Conservation (phyloP, 2,113 vertebrate genomes). For the Oreotragus oreotragus region DNA sequence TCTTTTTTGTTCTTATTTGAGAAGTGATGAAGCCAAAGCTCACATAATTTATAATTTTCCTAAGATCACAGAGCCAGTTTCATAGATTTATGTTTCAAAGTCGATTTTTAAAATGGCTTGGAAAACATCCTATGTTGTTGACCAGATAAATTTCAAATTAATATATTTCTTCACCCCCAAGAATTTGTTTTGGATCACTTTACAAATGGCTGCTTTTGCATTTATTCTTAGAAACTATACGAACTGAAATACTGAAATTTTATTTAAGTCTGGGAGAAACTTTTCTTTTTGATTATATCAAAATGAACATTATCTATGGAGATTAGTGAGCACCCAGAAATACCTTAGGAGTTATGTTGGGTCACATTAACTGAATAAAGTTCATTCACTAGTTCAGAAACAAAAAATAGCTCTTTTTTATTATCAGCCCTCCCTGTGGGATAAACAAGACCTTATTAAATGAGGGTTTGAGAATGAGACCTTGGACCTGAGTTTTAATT, state of each 20-base stretch:
- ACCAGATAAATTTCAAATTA: constrained; percentile 30
- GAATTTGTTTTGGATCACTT: not conserved
- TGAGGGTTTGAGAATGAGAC: not conserved
- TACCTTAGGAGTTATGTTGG: not conserved
- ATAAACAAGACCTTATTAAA: not conserved
- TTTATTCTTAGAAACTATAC: constrained; percentile 14
- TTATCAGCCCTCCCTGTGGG: not conserved
- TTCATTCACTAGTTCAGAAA: not conserved
- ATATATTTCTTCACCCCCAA: not conserved
- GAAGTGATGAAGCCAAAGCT: constrained; percentile 17
- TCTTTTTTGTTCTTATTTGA: constrained; percentile 25
- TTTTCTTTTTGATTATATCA: not conserved
- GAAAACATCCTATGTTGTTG: not conserved
- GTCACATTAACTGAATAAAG: not conserved
- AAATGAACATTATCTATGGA: not conserved
- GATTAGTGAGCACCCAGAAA: not conserved
- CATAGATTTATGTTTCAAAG: constrained; percentile 24
- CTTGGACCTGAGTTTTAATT: constrained; percentile 29
- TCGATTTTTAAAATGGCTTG: constrained; percentile 3
- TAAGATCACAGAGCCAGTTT: not conserved
- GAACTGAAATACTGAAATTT: constrained; percentile 36
- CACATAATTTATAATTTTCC: constrained; percentile 6
- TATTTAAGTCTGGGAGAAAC: not conserved
- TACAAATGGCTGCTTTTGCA: not conserved
- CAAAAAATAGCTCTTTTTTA: not conserved